Conservation (phyloP, 2,888 invertebrate species). For the Luperina nickerlii region DNA sequence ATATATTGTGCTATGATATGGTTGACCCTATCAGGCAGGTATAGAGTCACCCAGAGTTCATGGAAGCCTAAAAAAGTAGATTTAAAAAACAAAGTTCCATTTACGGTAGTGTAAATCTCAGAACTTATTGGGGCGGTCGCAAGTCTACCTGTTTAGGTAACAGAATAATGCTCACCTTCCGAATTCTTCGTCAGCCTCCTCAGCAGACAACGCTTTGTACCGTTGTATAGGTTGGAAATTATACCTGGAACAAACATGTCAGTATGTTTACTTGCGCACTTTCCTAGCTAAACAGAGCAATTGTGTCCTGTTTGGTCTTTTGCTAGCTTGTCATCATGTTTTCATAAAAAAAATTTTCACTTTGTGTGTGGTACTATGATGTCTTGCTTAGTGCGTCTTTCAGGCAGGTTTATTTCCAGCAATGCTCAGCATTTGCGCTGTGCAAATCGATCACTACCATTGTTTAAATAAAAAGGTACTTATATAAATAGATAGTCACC, state of each 20-base stretch:
- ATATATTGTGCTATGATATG: too few relatives aligned
- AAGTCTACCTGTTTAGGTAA: not conserved
- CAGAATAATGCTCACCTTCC: constrained; percentile 89
- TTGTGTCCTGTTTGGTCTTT: not conserved
- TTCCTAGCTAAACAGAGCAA: not conserved
- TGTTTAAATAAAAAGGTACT: not conserved
- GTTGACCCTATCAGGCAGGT: too few relatives aligned
- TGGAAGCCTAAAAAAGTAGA: too few relatives aligned
- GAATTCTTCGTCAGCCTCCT: constrained; percentile 99
- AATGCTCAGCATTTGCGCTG: not conserved
- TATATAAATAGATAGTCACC: constrained; percentile 87
- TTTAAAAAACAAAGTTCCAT: too few relatives aligned
- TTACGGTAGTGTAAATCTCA: too few relatives aligned
- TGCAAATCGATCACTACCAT: too few relatives aligned
- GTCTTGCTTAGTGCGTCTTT: not conserved
- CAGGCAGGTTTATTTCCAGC: not conserved
- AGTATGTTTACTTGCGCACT: not conserved
- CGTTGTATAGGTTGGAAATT: constrained; percentile 97
- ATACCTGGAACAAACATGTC: constrained; percentile 89
- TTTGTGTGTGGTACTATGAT: too few relatives aligned
- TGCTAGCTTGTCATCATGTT: not conserved
- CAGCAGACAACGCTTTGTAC: constrained; percentile 98
- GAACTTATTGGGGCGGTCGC: too few relatives aligned
- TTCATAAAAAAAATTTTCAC: too few relatives aligned
- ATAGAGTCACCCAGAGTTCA: too few relatives aligned